Percentiles rank a stretch among this genome's conserved stretches.
Conservation (phyloP, 1,140 invertebrate species). For the Procambarus virginalis region DNA sequence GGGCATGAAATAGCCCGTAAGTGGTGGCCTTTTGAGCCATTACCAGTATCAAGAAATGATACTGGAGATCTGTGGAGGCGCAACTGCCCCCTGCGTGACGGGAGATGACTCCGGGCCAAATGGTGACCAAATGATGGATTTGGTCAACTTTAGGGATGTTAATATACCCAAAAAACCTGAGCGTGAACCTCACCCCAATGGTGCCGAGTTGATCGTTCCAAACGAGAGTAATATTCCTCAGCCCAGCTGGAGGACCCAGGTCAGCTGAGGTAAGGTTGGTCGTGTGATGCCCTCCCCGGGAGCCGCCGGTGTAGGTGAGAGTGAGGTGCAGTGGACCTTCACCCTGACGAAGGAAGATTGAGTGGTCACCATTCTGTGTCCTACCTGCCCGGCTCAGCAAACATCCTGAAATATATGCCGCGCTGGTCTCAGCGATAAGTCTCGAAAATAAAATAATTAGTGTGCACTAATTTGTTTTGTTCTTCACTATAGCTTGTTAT, state of each 20-base stretch:
- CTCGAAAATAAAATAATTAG: too few species aligned
- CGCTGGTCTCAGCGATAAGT: too few species aligned
- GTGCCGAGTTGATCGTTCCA: background rate
- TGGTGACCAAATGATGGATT: too few species aligned
- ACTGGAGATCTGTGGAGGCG: too few species aligned
- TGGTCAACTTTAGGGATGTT: too few species aligned
- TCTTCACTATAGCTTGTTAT: too few species aligned
- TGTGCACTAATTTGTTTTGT: background rate
- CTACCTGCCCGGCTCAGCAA: background rate
- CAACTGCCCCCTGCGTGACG: too few species aligned
- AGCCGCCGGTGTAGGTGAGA: background rate
- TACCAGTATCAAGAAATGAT: too few species aligned
- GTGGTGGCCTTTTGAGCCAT: too few species aligned
- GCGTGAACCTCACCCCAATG: constrained; percentile 7
- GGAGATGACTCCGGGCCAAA: too few species aligned
- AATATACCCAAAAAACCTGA: too few species aligned
- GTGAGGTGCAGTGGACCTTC: background rate
- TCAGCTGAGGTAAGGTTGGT: constrained; percentile 10
- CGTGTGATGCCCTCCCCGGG: background rate
- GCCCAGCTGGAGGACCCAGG: background rate
- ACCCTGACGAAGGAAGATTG: constrained; percentile 14
- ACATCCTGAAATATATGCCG: background rate
- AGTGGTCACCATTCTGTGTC: constrained; percentile 8
- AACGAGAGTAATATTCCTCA: constrained; percentile 4
- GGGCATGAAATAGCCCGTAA: too few species aligned